Evolutionary conservation across 2,888 invertebrate species (phyloP).

Genomic region (Agonum fuliginosum): DNA sequence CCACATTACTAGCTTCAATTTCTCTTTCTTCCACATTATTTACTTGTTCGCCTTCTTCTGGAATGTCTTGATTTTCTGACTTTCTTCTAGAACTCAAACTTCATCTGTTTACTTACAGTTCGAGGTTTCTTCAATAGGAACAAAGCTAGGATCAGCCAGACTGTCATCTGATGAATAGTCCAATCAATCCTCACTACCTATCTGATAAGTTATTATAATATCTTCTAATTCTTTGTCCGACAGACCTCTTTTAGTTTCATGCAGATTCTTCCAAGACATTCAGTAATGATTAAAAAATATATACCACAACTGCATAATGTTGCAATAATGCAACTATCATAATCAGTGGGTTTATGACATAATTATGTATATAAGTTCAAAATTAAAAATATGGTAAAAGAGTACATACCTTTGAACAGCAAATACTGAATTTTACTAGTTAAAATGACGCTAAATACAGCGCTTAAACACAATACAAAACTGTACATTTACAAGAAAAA

Average conservation of each 20-base stretch:
- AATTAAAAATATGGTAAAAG: neutral
- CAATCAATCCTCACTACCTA: neutral
- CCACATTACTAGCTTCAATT: neutral
- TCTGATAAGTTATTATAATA: slow-evolving; percentile 16
- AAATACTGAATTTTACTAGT: too few relatives aligned
- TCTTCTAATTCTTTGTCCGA: neutral
- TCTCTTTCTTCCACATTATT: neutral
- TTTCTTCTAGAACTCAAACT: neutral
- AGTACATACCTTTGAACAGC: neutral
- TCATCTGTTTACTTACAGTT: neutral
- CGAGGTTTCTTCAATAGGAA: neutral
- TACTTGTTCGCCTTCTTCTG: too few relatives aligned
- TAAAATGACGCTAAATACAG: neutral
- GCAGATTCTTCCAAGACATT: neutral
- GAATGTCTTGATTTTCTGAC: neutral
- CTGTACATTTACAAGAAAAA: neutral
- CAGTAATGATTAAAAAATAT: neutral
- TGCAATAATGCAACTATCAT: neutral
- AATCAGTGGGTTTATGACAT: neutral
- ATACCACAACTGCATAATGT: neutral
- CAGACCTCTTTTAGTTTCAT: neutral
- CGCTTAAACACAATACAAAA: neutral
- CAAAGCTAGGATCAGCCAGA: too few relatives aligned
- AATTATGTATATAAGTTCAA: neutral
- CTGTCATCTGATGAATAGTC: neutral